Percentiles rank a stretch among this genome's conserved stretches.
Conservation (phyloP, 2,888 invertebrate genomes). For the Andrena flavipes region DNA sequence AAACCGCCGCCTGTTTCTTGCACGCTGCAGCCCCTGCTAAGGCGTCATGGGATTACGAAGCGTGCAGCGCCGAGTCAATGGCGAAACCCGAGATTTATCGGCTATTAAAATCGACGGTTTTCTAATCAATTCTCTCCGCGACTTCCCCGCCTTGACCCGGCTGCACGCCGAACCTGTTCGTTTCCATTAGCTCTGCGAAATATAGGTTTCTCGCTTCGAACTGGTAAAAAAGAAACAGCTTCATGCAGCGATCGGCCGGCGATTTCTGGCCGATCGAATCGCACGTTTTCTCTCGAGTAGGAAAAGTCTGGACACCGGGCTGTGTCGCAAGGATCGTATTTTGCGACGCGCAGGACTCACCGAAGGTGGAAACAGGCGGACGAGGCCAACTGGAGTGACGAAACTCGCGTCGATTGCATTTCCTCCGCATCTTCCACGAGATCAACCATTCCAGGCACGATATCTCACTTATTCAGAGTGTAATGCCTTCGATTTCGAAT, state of each 20-base stretch:
- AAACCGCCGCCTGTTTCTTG: constrained; percentile 59
- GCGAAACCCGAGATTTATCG: constrained; percentile 62
- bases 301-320: background rate
- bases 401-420: background rate
- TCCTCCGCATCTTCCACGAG: background rate
- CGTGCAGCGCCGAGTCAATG: constrained; percentile 48
- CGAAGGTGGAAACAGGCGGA: background rate
- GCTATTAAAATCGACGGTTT: constrained; percentile 62
- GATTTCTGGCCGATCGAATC: constrained; percentile 5
- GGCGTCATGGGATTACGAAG: constrained; percentile 38
- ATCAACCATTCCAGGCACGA: background rate
- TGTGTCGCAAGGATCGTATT: background rate
- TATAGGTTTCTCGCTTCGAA: constrained; percentile 22
- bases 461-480: no score
- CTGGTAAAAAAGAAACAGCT: constrained; percentile 11
- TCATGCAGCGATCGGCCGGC: background rate
- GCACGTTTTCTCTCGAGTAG: background rate
- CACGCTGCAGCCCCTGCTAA: constrained; percentile 41
- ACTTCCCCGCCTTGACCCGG: constrained; percentile 48
- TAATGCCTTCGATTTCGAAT: no score
- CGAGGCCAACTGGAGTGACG: background rate
- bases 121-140: constrained; percentile 59
- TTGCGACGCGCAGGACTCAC: background rate
- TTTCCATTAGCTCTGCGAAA: constrained; percentile 29
- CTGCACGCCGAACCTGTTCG: background rate